Base-by-base conservation (phyloP, 2,888 invertebrate genomes). In the Epirrhoe tristata region DNA sequence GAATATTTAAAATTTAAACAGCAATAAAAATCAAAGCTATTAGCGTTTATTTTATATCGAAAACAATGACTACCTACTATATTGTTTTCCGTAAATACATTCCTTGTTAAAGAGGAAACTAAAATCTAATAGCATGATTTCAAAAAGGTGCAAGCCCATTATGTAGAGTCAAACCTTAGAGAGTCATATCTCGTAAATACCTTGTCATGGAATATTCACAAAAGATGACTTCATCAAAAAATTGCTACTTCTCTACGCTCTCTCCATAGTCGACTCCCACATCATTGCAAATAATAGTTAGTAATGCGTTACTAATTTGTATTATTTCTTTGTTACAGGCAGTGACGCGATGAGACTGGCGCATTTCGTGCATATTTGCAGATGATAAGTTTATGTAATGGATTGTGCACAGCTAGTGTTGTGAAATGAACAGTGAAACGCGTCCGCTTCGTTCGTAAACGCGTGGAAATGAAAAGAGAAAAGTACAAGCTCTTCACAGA, bases 381-480 rank as follows among this genome's bases (percentile, higher is more conserved):
- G 69, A 78, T 81, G 77, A 77, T 81, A 78, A 78, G 79, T 78
- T 81, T 79, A 82, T 80, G 81, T 82, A 82, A 84, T 79, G 72
- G 75, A 74, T 70, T 77, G 77, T 74, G 78, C 75, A 74, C 69
- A 75, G 32, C 58, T 67, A 72, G 60, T 52, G 77, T 83, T 85
- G 87, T 89, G 88, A 84, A 82, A 90, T 87, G 86, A 83, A 81
- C 84, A 82, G 87, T 89, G 86, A 81, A 84, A 82, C 80, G 78
- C 77, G 72, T 67, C 73, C 74, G 80, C 75, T 75, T 81, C 77
- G 76, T 81, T 72, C 74, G 77, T 76, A 81, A 83, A 82, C 79
- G 76, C 84, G 86, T 88, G 89, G 93, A 91, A 86, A 93, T 93
- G 93, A 92, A 93, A 93, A 93, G 91, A 87, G 93, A 92, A 93